phyloP scores from a whole-genome alignment of 2,888 invertebrate species.

The Cataglyphis albicans region DNA sequence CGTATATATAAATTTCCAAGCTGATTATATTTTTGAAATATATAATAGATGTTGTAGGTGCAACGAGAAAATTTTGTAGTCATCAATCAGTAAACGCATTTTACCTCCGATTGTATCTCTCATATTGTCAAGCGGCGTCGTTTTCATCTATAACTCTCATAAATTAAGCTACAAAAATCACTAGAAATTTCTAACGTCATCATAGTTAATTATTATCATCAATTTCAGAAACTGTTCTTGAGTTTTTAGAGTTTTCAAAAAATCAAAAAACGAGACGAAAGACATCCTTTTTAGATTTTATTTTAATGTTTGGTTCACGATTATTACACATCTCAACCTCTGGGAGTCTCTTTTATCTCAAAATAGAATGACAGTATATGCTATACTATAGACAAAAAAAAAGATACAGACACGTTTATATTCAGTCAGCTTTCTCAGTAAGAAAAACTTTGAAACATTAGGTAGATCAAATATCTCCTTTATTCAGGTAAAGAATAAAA shows the following conservation, averaged over 20 bases:
- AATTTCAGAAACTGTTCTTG: constrained; percentile 1
- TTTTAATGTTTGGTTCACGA: not conserved
- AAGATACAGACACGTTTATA: no score
- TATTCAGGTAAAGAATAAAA: no score
- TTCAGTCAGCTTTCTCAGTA: no score
- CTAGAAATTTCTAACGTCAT: constrained; percentile 36
- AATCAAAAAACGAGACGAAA: not conserved
- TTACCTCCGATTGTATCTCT: constrained; percentile 45
- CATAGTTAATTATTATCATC: constrained; percentile 37
- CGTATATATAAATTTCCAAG: not conserved
- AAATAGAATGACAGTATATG: no score
- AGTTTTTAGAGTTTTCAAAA: not conserved
- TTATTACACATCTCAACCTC: no score
- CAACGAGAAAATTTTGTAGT: not conserved
- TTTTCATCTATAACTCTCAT: constrained; percentile 21
- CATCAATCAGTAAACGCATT: constrained; percentile 54
- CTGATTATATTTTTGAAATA: not conserved
- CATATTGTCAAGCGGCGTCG: not conserved
- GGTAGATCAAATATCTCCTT: no score
- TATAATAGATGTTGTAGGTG: not conserved
- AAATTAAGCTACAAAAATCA: constrained; percentile 48
- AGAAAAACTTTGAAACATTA: no score
- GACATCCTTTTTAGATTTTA: not conserved
- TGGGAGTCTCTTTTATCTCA: no score
- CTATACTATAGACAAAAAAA: no score